Evolutionary conservation across 2,113 vertebrate genomes (phyloP).

Genomic region (Daphoenositta chrysoptera): DNA sequence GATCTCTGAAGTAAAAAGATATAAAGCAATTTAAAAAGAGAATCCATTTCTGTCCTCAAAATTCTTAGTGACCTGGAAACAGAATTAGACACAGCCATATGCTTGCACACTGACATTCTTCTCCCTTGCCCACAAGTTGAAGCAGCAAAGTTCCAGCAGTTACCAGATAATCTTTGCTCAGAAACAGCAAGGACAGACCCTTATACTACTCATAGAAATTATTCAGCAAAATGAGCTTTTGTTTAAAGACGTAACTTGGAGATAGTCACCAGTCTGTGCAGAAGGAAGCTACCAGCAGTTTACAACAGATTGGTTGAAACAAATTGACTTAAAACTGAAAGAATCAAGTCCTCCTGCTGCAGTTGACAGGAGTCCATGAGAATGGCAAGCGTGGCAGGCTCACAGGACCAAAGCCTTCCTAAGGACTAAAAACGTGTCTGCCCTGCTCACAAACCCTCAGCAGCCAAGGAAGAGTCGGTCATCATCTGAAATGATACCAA

Average conservation of each 20-base stretch:
- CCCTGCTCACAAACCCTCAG: neutral
- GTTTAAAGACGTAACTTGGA: neutral
- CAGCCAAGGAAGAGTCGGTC: neutral
- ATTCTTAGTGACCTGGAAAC: neutral
- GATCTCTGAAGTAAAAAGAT: neutral
- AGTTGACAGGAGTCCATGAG: neutral
- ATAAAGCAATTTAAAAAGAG: neutral
- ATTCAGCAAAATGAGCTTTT: neutral
- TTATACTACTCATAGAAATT: neutral
- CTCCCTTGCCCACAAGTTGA: neutral
- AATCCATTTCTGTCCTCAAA: slow-evolving; percentile 1
- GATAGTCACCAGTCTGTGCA: fast-evolving
- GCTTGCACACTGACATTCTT: neutral
- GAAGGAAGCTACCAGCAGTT: neutral
- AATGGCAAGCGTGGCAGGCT: fast-evolving
- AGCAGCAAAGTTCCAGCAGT: neutral
- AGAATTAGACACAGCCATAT: neutral
- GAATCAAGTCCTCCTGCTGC: neutral
- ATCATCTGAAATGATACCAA: neutral
- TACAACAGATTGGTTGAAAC: neutral
- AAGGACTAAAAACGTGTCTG: neutral
- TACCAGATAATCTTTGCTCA: neutral
- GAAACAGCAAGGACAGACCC: neutral
- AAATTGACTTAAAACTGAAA: neutral
- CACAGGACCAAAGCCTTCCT: neutral